Evolutionary conservation across 37 sponge, comb jelly and placozoan species (phyloP), one percentile per base, ranked within the genome.

Genomic region (Beroe ovata): DNA sequence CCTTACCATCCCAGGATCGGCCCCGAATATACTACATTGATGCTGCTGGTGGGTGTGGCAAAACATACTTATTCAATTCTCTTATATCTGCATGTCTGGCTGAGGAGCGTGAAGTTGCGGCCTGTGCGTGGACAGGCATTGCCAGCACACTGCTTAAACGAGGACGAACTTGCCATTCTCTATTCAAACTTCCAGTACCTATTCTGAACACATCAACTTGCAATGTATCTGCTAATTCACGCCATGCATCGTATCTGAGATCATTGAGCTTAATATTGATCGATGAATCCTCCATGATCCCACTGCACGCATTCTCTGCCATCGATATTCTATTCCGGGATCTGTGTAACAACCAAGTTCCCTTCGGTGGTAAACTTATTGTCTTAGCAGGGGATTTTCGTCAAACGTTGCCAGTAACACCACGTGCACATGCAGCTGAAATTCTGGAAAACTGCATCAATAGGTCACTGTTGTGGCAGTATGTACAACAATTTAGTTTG

Each of bases 231-330:
- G 38, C 38, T 69, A 69, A 4, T 35, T 69, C 71, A 29, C 18
- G 25, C 3, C 71, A 69, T 29, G 71, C 71, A 6, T 11, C 3
- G 20, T 69, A 69, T 20, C 71, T 69, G 4, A 29, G 71, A 29
- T 69, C 71, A 1, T 20, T 69, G 30, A 69, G 71, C 20, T 19
- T 69, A 34, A 69, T 69, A 23, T 29, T 69, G 1, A 29, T 69
- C 32, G 71, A 69, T 23, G 71, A 69, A 34, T 16, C 71, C 8
- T 69, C 71, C 71, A 69, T 69, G 71, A 69, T 69, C 4, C 71
- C 71, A 29, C 71, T 69, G 14, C 71, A 69, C 25, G 71, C 71
- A 8, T 23, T 69, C 38, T 34, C 38, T 69, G 71, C 71, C 1
- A 69, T 69, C 6, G 71, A 69, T 20, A 34, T 69, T 69, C 36